Evolutionary conservation across 2,888 invertebrate genomes (phyloP).

Genomic region (Blastobasis lacticolella): DNA sequence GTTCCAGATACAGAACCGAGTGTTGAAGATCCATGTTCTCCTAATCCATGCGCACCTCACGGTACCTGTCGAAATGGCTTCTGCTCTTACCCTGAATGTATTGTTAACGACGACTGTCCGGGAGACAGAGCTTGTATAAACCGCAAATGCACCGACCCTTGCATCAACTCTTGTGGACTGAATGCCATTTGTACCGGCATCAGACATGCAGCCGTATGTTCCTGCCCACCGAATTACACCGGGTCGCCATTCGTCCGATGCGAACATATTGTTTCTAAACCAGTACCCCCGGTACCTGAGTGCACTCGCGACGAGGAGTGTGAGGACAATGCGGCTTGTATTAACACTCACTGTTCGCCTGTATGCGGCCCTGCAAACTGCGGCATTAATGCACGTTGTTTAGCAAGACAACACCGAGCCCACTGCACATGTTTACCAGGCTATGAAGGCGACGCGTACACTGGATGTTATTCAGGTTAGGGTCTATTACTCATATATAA

Average conservation of each 20-base stretch:
- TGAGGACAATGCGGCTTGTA: constrained; percentile 86
- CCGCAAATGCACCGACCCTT: constrained; percentile 89
- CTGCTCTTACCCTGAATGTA: constrained; percentile 88
- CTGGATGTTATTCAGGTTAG: constrained; percentile 82
- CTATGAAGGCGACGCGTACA: constrained; percentile 88
- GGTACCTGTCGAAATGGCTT: constrained; percentile 78
- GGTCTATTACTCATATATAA: not conserved
- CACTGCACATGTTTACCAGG: constrained; percentile 88
- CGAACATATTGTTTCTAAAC: constrained; percentile 43
- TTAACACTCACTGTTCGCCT: constrained; percentile 81
- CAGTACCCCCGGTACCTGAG: constrained; percentile 78
- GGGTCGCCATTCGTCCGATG: constrained; percentile 88
- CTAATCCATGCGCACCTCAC: constrained; percentile 82
- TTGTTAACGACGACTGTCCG: constrained; percentile 90
- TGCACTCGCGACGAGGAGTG: constrained; percentile 86
- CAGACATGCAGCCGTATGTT: constrained; percentile 85
- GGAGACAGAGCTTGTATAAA: constrained; percentile 86
- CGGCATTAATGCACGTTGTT: constrained; percentile 85
- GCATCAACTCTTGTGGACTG: constrained; percentile 85
- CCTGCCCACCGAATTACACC: constrained; percentile 84
- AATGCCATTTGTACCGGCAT: constrained; percentile 87
- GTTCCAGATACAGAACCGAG: constrained; percentile 40
- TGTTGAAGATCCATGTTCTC: constrained; percentile 77
- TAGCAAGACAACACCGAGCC: constrained; percentile 85
- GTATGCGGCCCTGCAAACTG: constrained; percentile 84